Percentiles rank a stretch among this genome's conserved stretches.
phyloP scores from a whole-genome alignment of 1,140 invertebrate species.

The Lordiphosa stackelbergi region DNA sequence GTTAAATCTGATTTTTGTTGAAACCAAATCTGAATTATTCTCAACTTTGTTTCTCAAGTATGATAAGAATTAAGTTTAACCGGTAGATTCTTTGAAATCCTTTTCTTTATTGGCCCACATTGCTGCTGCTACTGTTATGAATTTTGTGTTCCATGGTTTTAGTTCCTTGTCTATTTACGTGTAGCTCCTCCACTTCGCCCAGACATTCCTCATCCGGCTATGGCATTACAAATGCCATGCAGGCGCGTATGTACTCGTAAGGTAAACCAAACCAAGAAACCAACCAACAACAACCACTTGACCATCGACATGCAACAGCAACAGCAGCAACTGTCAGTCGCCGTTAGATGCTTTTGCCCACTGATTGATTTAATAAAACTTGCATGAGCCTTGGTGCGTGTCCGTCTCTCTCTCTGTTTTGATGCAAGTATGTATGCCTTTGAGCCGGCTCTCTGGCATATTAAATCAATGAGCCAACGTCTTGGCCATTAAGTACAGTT shows the following conservation, averaged over 20 bases:
- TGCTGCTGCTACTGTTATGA: slow-evolving; percentile 15
- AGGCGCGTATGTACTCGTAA: slow-evolving; percentile 35
- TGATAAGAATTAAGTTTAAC: too few relatives aligned
- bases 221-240: slow-evolving; percentile 61
- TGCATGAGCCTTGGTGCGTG: slow-evolving; percentile 42
- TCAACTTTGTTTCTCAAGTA: too few relatives aligned
- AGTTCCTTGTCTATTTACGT: slow-evolving; percentile 10
- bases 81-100: too few relatives aligned
- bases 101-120: too few relatives aligned
- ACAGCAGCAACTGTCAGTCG: slow-evolving; percentile 46
- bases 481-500: slow-evolving; percentile 53
- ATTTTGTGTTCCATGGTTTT: slow-evolving; percentile 22
- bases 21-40: too few relatives aligned
- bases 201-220: slow-evolving; percentile 56
- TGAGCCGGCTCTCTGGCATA: slow-evolving; percentile 43
- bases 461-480: slow-evolving; percentile 48
- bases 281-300: slow-evolving; percentile 16
- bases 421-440: slow-evolving; percentile 21
- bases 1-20: too few relatives aligned
- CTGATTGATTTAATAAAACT: slow-evolving; percentile 75
- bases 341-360: slow-evolving; percentile 63
- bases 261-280: slow-evolving; percentile 43
- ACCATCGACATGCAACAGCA: slow-evolving; percentile 23
- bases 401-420: slow-evolving; percentile 10
- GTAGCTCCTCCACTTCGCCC: slow-evolving; percentile 23